Evolutionary conservation across 2,888 invertebrate species (phyloP), one percentile per base, ranked within the genome.

Genomic region (Drosophila limbata): DNA sequence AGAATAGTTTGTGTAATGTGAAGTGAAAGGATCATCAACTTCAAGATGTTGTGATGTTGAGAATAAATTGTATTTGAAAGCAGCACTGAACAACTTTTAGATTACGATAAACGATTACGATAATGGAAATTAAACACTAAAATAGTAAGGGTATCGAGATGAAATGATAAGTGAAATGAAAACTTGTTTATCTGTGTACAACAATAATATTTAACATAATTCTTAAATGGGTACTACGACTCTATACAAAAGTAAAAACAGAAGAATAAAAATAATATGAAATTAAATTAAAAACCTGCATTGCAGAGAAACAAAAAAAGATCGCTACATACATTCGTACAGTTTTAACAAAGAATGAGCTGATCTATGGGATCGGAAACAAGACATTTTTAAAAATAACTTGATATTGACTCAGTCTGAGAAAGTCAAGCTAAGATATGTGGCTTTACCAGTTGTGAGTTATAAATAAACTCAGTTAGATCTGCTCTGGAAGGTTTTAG

Each of bases 111-210:
- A 62, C 33, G 65, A 56, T 56, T 65, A 62, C 33, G 63, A 53
- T 56, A 65, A 66, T 37, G 52, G 28, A 48, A 42, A 69, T 55
- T 47, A 48, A 60, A 51, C 51, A 51, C 47, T 57, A 57, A 47
- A 57, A 17, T 47, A 37, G 35, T 45, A 55, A 60, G 51, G 64
- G 55, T 53, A 61, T 63, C 53, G 21, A 13, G 57, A 62, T 52
- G 47, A 71, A 75, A 73, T 52, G 81, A 81, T 87, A 87, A 73
- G 79, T 69, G 68, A 73, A 84, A 79, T 66, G 52, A 53, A 66
- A 79, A 84, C 71, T 89, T 88, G 84, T 87, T 89, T 89, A 87
- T 88, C 89, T 84, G 84, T 84, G 89, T 84, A 87, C 77, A 84
- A 87, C 84, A 84, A 84, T 87, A 84, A 89, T 84, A 88, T 73